These are phyloP conservation scores for Zhengitettix transpicula DNA, from an alignment of 2,888 invertebrate species.

Conservation along the genomic window DNA sequence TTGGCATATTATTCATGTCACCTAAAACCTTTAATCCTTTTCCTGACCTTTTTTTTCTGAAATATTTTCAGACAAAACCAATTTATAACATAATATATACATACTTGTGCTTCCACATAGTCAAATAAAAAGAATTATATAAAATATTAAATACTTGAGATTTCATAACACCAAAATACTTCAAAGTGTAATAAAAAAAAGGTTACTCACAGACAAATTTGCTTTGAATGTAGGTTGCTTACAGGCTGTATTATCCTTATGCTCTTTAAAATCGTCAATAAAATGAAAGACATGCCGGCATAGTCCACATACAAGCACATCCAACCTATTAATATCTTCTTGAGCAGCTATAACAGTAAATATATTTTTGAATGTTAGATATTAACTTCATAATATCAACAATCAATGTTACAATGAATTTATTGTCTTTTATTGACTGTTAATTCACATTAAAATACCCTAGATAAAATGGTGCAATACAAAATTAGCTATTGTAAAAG, in stretches of 20 bases:
- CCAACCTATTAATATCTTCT: slow-evolving; percentile 56
- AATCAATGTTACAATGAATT: background rate
- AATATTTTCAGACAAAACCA: no score
- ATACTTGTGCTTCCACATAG: no score
- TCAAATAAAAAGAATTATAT: no score
- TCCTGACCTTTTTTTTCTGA: no score
- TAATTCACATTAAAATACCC: no score
- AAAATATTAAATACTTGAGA: no score
- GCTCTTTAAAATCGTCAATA: slow-evolving; percentile 59
- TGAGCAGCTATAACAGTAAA: slow-evolving; percentile 42
- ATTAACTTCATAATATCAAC: background rate
- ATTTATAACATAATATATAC: no score
- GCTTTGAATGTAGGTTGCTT: slow-evolving; percentile 45
- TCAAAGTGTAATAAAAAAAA: background rate
- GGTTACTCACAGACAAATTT: slow-evolving; percentile 34
- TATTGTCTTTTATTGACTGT: no score
- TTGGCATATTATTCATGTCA: no score
- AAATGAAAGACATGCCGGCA: slow-evolving; percentile 68
- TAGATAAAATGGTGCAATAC: no score
- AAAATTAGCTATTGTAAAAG: no score
- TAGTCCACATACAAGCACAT: slow-evolving; percentile 69
- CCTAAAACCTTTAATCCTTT: no score
- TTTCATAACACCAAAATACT: background rate
- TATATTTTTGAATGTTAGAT: background rate
- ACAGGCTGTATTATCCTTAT: slow-evolving; percentile 40